These are phyloP conservation scores for Eupsilia transversa DNA, from an alignment of 2,888 invertebrate species.

Conservation along the genomic window DNA sequence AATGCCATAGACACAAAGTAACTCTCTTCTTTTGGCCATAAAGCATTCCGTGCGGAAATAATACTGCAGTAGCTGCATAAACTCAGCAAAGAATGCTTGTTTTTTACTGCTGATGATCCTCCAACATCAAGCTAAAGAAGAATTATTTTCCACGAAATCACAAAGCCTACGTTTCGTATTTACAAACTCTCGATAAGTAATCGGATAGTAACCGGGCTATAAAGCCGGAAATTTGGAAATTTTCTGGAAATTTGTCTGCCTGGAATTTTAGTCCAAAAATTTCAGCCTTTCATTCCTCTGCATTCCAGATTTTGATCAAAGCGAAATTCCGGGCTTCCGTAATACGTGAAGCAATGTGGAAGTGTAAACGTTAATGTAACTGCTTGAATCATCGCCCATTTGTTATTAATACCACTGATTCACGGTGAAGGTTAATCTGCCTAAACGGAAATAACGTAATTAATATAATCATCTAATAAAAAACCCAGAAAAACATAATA, in stretches of 20 bases:
- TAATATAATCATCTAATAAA: not conserved
- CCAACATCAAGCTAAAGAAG: not conserved
- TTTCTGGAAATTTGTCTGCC: too few species aligned
- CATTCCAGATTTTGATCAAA: conserved; percentile 15
- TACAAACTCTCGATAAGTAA: not conserved
- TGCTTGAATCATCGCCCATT: not conserved
- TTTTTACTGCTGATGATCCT: not conserved
- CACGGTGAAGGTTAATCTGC: too few species aligned
- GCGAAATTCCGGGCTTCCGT: not conserved
- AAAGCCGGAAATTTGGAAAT: too few species aligned
- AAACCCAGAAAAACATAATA: not conserved
- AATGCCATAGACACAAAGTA: too few species aligned
- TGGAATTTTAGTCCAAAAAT: too few species aligned
- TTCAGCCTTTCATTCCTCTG: not conserved
- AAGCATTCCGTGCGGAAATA: not conserved
- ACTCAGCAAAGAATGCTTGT: not conserved
- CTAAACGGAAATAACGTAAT: not conserved
- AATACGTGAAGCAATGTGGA: not conserved
- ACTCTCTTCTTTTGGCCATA: not conserved
- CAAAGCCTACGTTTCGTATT: not conserved
- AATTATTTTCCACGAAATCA: not conserved
- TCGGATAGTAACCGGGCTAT: not conserved
- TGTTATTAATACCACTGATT: not conserved
- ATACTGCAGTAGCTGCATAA: not conserved
- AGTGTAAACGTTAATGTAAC: not conserved